Evolutionary conservation across 2,888 invertebrate genomes (phyloP).

Genomic region (Meiosimyza platycephala): DNA sequence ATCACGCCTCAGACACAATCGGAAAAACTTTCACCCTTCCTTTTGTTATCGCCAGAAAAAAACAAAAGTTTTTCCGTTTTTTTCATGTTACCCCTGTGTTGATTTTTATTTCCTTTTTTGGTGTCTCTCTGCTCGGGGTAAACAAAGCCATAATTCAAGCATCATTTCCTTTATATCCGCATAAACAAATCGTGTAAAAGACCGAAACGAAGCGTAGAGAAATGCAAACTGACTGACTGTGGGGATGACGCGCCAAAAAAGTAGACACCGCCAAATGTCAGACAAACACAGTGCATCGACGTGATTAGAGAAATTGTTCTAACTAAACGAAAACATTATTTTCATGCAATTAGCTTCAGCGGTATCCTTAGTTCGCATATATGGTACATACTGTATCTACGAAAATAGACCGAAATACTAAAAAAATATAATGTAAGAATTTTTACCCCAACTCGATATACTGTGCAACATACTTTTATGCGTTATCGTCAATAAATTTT

Average conservation of each 20-base stretch:
- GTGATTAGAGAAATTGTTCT: neutral
- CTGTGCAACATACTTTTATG: neutral
- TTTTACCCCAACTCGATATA: too few relatives aligned
- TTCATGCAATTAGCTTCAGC: too few relatives aligned
- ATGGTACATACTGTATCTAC: neutral
- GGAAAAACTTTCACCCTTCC: neutral
- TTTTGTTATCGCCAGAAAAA: neutral
- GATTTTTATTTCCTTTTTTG: too few relatives aligned
- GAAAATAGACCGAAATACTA: too few relatives aligned
- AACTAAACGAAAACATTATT: too few relatives aligned
- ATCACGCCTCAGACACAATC: slow-evolving; percentile 3
- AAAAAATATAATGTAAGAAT: too few relatives aligned
- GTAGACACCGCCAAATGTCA: neutral
- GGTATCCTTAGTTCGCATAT: neutral
- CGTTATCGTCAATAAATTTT: slow-evolving; percentile 28
- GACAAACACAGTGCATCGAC: neutral
- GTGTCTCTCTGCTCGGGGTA: slow-evolving; percentile 31
- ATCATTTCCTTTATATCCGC: slow-evolving; percentile 50
- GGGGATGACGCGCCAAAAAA: slow-evolving; percentile 8
- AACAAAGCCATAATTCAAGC: slow-evolving; percentile 53
- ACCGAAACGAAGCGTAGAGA: slow-evolving; percentile 19
- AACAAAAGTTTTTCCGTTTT: neutral
- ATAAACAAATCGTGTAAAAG: slow-evolving; percentile 46
- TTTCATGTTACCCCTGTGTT: too few relatives aligned
- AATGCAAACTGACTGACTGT: slow-evolving; percentile 7